Evolutionary conservation across 2,113 vertebrate species (phyloP).

Genomic region (Canis aureus): DNA sequence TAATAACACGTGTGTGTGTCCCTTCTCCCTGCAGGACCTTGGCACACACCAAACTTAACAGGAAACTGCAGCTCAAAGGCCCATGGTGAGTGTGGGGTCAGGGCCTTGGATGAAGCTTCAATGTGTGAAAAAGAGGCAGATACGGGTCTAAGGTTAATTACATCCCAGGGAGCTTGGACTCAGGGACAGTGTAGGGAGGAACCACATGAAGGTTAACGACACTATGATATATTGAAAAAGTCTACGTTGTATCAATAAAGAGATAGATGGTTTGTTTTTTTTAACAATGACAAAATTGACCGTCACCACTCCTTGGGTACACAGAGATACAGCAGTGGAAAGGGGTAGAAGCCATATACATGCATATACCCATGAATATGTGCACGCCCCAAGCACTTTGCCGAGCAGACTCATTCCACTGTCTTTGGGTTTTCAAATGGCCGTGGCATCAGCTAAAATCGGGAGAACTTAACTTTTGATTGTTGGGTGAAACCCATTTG

Average conservation of each 20-base stretch:
- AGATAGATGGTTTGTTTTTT: conserved; percentile 55
- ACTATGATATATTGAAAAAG: not conserved
- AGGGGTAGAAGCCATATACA: not conserved
- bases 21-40: conserved; percentile 39
- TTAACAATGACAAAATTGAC: conserved; percentile 13
- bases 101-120: conserved; percentile 28
- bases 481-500: not conserved
- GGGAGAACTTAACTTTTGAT: not conserved
- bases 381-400: not conserved
- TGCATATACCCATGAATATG: not conserved
- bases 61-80: not conserved
- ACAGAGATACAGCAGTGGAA: conserved; percentile 11
- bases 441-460: not conserved
- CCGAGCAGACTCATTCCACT: not conserved
- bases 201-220: conserved; percentile 25
- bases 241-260: conserved; percentile 50
- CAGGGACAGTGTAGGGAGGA: not conserved
- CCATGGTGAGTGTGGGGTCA: not conserved
- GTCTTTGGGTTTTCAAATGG: conserved; percentile 10
- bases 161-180: not conserved
- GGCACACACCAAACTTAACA: conserved; percentile 61
- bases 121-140: conserved; percentile 2
- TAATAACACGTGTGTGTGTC: not conserved
- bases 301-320: not conserved
- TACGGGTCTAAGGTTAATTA: conserved; percentile 52